Evolutionary conservation across 2,797 vertebrate genomes (phyloP).

Genomic region (Anguilla anguilla): DNA sequence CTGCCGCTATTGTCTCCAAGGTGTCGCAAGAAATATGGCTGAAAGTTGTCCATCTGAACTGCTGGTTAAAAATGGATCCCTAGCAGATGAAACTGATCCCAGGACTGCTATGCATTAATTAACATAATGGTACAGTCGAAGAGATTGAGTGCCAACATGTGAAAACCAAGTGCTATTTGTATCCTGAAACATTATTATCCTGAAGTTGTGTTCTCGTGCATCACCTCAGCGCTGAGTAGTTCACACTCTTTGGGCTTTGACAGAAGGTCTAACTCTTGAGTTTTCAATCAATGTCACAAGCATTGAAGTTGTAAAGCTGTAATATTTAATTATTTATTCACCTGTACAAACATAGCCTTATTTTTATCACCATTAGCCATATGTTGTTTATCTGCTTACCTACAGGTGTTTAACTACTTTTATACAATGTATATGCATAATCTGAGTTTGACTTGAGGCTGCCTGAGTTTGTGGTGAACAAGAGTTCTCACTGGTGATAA

Average conservation of each 20-base stretch:
- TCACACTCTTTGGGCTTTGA: not conserved
- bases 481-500: not conserved
- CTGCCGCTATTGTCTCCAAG: not conserved
- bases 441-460: not conserved
- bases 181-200: not conserved
- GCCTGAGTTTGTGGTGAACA: not conserved
- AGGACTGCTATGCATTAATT: not conserved
- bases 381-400: not conserved
- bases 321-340: not conserved
- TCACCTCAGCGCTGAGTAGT: not conserved
- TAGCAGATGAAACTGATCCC: not conserved
- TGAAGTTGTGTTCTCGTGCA: not conserved
- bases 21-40: not conserved
- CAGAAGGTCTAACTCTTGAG: not conserved
- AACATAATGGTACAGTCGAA: constrained; percentile 16
- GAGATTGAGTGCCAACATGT: not conserved
- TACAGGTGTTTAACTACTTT: not conserved
- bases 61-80: not conserved
- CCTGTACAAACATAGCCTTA: not conserved
- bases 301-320: not conserved
- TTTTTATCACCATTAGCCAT: not conserved
- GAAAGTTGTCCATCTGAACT: not conserved
- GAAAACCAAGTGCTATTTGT: constrained; percentile 2
- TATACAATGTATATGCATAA: not conserved
- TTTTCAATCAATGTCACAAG: not conserved